phyloP scores from a whole-genome alignment of 2,888 invertebrate species.

The Mongoloraphidia duomilia region DNA sequence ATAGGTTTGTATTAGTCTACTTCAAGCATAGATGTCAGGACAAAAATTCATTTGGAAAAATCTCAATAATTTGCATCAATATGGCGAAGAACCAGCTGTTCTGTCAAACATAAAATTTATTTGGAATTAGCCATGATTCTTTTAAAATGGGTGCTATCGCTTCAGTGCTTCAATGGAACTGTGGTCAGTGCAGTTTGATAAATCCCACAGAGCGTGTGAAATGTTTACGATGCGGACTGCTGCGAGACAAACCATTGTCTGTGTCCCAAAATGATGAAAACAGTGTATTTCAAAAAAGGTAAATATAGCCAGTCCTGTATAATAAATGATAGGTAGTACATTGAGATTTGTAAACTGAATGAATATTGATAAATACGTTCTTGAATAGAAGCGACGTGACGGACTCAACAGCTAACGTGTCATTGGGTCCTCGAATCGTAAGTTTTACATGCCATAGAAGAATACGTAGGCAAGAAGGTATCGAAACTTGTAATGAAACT shows the following conservation, averaged over 20 bases:
- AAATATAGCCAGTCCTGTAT: constrained; percentile 10
- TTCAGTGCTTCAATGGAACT: constrained; percentile 88
- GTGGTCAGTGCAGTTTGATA: constrained; percentile 74
- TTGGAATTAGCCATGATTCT: constrained; percentile 32
- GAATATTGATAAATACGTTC: neutral
- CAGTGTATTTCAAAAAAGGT: constrained; percentile 19
- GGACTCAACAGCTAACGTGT: neutral
- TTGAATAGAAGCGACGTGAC: constrained; percentile 3
- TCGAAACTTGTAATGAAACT: neutral
- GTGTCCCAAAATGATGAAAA: constrained; percentile 37
- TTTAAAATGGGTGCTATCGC: constrained; percentile 78
- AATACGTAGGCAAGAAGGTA: neutral
- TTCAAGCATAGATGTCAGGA: too few relatives aligned
- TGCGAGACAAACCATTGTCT: constrained; percentile 9
- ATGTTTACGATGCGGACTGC: constrained; percentile 65
- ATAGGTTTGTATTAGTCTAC: too few relatives aligned
- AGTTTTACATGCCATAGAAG: constrained; percentile 4
- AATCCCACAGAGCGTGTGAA: constrained; percentile 74
- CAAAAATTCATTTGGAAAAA: too few relatives aligned
- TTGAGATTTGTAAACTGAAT: neutral
- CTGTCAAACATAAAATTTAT: constrained; percentile 3
- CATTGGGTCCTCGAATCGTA: constrained; percentile 1
- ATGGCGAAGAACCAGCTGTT: constrained; percentile 6
- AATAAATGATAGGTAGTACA: neutral
- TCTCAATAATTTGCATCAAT: constrained; percentile 2